Evolutionary conservation across 1,140 invertebrate genomes (phyloP), one percentile per base, ranked within the genome.

Genomic region (Nautilus pompilius): DNA sequence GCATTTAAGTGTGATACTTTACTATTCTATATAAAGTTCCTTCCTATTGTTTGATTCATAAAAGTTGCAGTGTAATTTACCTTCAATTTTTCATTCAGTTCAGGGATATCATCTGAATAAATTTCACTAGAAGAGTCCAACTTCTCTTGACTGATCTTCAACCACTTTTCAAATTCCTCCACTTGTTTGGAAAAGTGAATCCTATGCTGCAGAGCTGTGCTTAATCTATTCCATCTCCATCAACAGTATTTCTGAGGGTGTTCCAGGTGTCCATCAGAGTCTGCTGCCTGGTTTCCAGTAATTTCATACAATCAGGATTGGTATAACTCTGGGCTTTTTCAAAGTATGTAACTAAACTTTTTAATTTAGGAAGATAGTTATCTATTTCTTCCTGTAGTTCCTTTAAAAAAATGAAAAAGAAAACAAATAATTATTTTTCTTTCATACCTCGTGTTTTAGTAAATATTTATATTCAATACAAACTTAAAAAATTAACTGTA

Each of bases 111-210:
- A 69, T 92, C 90, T 2, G 90, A 85, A 74, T 88, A 87, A 17
- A 95, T 88, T 75, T 93, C 91, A 79, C 90, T 90, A 54, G 91
- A 88, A 69, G 91, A 89, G 46, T 89, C 87, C 22, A 92, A 87
- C 70, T 90, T 89, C 22, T 87, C 84, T 69, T 89, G 86, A 49
- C 93, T 85, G 58, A 89, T 86, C 48, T 90, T 89, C 80, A 96
- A 88, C 92, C 92, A 95, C 56, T 89, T 90, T 53, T 90, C 88
- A 74, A 96, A 92, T 66, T 90, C 89, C 13, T 88, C 86, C 51
- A 96, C 83, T 75, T 91, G 90, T 26, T 89, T 88, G 70, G 91
- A 88, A 68, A 95, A 92, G 76, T 96, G 93, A 86, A 74, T 89
- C 86, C 66, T 85, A 85, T 84, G 92, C 91, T 15, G 93, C 71